Evolutionary conservation across 2,888 invertebrate genomes (phyloP).

Genomic region (Strigamia transsilvanica): DNA sequence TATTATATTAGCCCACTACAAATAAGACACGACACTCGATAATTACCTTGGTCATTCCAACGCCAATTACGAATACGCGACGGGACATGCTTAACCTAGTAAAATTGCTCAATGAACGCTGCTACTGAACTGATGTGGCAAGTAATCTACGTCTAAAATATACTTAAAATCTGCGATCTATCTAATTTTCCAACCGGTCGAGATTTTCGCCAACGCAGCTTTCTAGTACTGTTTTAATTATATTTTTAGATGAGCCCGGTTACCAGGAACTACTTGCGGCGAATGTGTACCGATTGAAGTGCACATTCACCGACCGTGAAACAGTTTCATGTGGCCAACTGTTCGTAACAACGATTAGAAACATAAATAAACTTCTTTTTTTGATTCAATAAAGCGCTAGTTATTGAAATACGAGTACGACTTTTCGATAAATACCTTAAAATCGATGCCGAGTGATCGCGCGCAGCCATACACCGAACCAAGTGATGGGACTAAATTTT

Average conservation of each 20-base stretch:
- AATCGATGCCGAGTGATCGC: not conserved
- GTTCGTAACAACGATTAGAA: not conserved
- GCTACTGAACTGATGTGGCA: not conserved
- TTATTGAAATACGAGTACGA: not conserved
- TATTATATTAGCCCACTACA: slow-evolving; percentile 52
- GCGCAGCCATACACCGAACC: not conserved
- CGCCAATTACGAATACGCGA: slow-evolving; percentile 88
- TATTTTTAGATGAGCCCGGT: not conserved
- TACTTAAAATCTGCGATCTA: not conserved
- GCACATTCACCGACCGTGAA: not conserved
- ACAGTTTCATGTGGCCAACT: not conserved
- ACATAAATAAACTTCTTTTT: not conserved
- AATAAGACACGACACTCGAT: slow-evolving; percentile 51
- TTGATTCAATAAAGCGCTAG: not conserved
- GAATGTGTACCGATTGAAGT: not conserved
- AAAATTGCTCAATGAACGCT: not conserved
- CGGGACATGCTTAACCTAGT: slow-evolving; percentile 14
- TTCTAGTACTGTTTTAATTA: not conserved
- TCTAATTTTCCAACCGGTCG: not conserved
- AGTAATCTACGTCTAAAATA: too few relatives aligned
- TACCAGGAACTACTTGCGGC: slow-evolving; percentile 13
- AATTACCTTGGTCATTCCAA: slow-evolving; percentile 92
- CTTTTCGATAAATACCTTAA: not conserved
- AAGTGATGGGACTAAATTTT: slow-evolving; percentile 54
- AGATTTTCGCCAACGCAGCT: not conserved